phyloP scores from a whole-genome alignment of 2,888 invertebrate genomes.

The Dryocosmus kuriphilus region DNA sequence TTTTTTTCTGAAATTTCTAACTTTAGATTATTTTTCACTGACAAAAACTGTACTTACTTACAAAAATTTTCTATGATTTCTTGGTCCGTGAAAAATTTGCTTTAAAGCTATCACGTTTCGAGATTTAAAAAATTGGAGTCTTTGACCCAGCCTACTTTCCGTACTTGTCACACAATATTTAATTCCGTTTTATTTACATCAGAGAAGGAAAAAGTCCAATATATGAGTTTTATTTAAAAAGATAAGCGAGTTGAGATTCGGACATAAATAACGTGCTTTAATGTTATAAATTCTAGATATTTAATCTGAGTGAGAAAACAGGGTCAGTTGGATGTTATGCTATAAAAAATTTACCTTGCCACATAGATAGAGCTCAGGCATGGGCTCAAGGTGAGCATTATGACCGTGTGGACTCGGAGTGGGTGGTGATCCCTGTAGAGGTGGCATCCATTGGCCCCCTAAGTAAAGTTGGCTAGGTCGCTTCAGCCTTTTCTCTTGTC shows the following conservation, averaged over 20 bases:
- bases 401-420: slow-evolving; percentile 83
- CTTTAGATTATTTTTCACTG: too few species aligned
- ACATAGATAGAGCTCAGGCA: slow-evolving; percentile 85
- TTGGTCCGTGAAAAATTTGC: too few species aligned
- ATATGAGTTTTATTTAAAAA: too few species aligned
- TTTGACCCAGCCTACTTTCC: too few species aligned
- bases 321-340: background rate
- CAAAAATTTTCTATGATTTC: too few species aligned
- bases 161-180: too few species aligned
- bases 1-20: too few species aligned
- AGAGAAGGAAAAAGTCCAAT: too few species aligned
- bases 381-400: slow-evolving; percentile 79
- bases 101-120: too few species aligned
- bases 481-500: slow-evolving; percentile 85
- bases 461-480: slow-evolving; percentile 82
- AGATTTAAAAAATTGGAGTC: too few species aligned
- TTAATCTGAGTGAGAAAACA: background rate
- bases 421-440: slow-evolving; percentile 80
- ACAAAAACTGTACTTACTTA: too few species aligned
- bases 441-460: slow-evolving; percentile 82
- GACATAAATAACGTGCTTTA: background rate
- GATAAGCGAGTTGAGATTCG: background rate
- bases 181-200: too few species aligned
- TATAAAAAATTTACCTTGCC: slow-evolving; percentile 81
- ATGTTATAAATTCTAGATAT: background rate